These are phyloP conservation scores for Amphiprion percula DNA, from an alignment of 2,113 vertebrate genomes.

Conservation along the genomic window DNA sequence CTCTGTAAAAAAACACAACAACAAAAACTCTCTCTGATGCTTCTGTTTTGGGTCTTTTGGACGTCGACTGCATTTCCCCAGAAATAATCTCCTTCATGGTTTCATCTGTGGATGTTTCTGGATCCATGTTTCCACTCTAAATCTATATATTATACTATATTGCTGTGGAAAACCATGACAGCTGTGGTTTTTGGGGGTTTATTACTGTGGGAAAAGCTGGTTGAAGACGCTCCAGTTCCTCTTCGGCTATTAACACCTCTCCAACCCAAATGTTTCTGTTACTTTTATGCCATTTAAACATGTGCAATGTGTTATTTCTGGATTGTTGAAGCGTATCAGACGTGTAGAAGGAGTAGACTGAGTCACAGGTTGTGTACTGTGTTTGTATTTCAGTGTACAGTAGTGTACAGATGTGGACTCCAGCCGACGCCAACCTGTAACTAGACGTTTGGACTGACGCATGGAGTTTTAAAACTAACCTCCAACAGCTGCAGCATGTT, in stretches of 20 bases:
- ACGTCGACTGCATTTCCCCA: constrained; percentile 29
- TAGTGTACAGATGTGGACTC: constrained; percentile 72
- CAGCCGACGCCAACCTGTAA: constrained; percentile 72
- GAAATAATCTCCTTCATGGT: not conserved
- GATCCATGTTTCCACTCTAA: not conserved
- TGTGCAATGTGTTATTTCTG: not conserved
- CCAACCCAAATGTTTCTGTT: not conserved
- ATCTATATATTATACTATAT: too few species aligned
- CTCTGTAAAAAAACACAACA: not conserved
- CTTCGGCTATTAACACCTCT: constrained; percentile 56
- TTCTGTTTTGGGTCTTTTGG: constrained; percentile 37
- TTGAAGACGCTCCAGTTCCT: constrained; percentile 36
- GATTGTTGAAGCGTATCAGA: too few species aligned
- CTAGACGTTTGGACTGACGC: constrained; percentile 63
- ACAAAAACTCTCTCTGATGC: constrained; percentile 21
- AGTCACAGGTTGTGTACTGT: constrained; percentile 47
- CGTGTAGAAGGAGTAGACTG: too few species aligned
- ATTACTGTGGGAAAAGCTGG: constrained; percentile 39
- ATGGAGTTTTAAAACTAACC: constrained; percentile 78
- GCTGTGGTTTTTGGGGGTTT: not conserved
- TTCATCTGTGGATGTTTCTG: not conserved
- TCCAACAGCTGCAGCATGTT: constrained; percentile 63
- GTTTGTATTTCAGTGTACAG: constrained; percentile 77
- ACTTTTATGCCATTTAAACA: not conserved
- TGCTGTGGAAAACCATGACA: not conserved